phyloP scores from a whole-genome alignment of 1,140 invertebrate genomes.

The Drosophila nigromelanica region DNA sequence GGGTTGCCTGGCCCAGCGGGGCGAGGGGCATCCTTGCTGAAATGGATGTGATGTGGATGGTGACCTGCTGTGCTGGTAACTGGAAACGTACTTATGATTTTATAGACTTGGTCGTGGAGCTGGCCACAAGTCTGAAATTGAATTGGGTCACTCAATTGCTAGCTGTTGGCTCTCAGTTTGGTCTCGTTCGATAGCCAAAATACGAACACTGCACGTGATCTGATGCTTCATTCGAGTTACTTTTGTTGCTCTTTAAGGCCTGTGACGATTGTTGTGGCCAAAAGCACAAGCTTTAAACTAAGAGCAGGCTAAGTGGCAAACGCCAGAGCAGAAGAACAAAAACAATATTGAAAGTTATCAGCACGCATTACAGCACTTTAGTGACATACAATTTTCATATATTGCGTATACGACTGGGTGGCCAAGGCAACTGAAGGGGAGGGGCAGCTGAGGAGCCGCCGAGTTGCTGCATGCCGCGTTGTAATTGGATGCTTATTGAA shows the following conservation, averaged over 20 bases:
- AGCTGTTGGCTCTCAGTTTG: constrained; percentile 13
- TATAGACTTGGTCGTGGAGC: constrained; percentile 9
- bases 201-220: constrained; percentile 40
- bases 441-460: constrained; percentile 17
- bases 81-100: constrained; percentile 77
- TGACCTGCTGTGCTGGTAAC: constrained; percentile 74
- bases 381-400: constrained; percentile 73
- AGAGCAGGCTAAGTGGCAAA: constrained; percentile 26
- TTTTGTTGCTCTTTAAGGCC: background rate
- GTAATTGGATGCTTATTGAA: constrained; percentile 82
- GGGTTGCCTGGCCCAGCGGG: constrained; percentile 7
- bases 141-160: constrained; percentile 72
- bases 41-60: constrained; percentile 31
- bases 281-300: background rate
- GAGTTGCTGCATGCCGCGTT: constrained; percentile 51
- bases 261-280: no score
- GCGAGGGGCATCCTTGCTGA: background rate
- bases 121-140: constrained; percentile 61
- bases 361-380: constrained; percentile 45
- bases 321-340: background rate
- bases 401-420: constrained; percentile 45
- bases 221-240: constrained; percentile 2
- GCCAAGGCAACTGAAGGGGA: background rate
- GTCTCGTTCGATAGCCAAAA: constrained; percentile 28
- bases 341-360: constrained; percentile 67